Evolutionary conservation across 2,888 invertebrate species (phyloP), one percentile per base, ranked within the genome.

Genomic region (Pandemis cinnamomeana): DNA sequence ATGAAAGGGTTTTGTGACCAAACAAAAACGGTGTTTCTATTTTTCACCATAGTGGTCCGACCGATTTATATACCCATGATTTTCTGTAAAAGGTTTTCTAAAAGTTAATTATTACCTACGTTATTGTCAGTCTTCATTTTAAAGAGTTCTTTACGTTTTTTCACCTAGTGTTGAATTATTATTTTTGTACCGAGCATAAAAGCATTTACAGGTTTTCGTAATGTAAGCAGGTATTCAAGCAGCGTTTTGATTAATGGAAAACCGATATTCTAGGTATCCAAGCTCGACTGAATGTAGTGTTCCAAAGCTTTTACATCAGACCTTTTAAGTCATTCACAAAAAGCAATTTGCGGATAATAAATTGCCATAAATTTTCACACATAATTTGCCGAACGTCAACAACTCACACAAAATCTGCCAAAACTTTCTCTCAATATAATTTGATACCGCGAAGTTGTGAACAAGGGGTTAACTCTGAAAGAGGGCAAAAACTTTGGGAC

Each of bases 401-500:
- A 86, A 85, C 86, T 83, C 82, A 76, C 76, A 76, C 77, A 78
- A 78, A 85, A 78, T 82, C 83, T 80, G 78, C 83, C 86, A 80
- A 86, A 86, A 88, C 83, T 88, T 88, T 81, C 81, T 74, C 80
- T 79, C 80, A 78, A 81, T 80, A 83, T 89, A 91, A 91, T 91
- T 91, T 91, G 86, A 88, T 86, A 86, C 84, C 80, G 80, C 83
- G 78, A 87, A 89, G 84, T 90, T 91, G 88, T 81, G 80, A 83
- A 84, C 84, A 84, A 86, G 87, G 86, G 86, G 84, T 82, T 77
- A 80, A 77, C 77, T 73, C 79, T 76, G 80, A 79, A 80, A 80
- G 77, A 79, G 79, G 80, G 84, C 87, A 88, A 90, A 90, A 91
- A 90, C 84, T 82, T 67, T 79, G 77, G 80, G 72, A 78, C 82